Percentiles rank a stretch among this genome's conserved stretches.
phyloP scores from a whole-genome alignment of 1,140 invertebrate genomes.

The Bombus balteatus region DNA sequence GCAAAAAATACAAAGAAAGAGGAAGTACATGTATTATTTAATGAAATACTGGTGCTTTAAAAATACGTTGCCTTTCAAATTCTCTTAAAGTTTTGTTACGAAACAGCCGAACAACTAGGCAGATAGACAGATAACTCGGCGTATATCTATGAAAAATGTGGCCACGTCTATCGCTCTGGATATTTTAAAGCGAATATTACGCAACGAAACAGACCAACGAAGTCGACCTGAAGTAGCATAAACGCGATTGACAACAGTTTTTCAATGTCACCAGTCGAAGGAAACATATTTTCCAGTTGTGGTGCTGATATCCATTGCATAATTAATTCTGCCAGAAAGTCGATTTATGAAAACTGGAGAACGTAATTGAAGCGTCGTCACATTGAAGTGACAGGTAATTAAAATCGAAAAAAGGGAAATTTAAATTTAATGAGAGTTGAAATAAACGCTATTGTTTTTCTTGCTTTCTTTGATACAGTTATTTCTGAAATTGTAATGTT shows the following conservation, averaged over 20 bases:
- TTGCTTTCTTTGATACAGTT: neutral
- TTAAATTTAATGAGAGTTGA: neutral
- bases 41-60: neutral
- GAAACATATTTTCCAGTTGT: neutral
- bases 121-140: neutral
- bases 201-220: neutral
- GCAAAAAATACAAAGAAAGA: too few species aligned
- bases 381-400: neutral
- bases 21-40: too few species aligned
- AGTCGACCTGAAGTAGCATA: conserved; percentile 3
- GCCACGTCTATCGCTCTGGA: neutral
- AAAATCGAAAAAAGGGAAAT: neutral
- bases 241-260: conserved; percentile 1
- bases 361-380: too few species aligned
- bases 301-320: neutral
- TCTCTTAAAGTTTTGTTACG: neutral
- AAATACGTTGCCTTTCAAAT: neutral
- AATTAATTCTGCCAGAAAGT: neutral
- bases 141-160: neutral
- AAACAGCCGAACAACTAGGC: neutral
- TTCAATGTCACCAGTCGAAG: neutral
- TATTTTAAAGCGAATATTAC: conserved; percentile 12
- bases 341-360: neutral
- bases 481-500: neutral
- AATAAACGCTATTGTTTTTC: neutral